phyloP scores from a whole-genome alignment of 2,888 invertebrate species.

The Cybosia mesomella region DNA sequence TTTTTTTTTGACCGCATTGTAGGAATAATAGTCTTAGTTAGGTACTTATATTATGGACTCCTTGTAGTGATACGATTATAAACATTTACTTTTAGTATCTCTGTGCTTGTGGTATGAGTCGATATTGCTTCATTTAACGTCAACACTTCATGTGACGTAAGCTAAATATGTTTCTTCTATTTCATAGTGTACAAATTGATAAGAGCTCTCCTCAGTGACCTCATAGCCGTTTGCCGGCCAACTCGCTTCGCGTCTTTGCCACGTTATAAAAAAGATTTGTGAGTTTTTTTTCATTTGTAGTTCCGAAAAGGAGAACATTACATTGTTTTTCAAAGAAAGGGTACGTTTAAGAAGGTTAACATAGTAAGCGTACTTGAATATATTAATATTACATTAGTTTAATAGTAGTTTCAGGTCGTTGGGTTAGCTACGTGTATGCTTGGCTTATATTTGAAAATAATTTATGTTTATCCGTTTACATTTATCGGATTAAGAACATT shows the following conservation, averaged over 20 bases:
- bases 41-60: too few relatives aligned
- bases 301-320: slow-evolving; percentile 17
- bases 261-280: slow-evolving; percentile 46
- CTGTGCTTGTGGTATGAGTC: neutral
- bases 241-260: slow-evolving; percentile 44
- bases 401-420: neutral
- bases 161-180: slow-evolving; percentile 40
- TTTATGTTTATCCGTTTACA: neutral
- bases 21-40: too few relatives aligned
- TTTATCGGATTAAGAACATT: neutral
- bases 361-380: neutral
- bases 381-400: neutral
- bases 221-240: slow-evolving; percentile 47
- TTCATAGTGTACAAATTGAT: slow-evolving; percentile 59
- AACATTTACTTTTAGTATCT: neutral
- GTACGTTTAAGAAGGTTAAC: slow-evolving; percentile 9
- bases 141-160: slow-evolving; percentile 33
- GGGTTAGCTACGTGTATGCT: neutral
- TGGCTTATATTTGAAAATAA: neutral
- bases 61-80: neutral
- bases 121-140: neutral
- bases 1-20: too few relatives aligned
- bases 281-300: slow-evolving; percentile 29
- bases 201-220: slow-evolving; percentile 71
- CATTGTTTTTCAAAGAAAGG: neutral